Conservation (phyloP, 2,797 vertebrate genomes). For the Tadarida brasiliensis region DNA sequence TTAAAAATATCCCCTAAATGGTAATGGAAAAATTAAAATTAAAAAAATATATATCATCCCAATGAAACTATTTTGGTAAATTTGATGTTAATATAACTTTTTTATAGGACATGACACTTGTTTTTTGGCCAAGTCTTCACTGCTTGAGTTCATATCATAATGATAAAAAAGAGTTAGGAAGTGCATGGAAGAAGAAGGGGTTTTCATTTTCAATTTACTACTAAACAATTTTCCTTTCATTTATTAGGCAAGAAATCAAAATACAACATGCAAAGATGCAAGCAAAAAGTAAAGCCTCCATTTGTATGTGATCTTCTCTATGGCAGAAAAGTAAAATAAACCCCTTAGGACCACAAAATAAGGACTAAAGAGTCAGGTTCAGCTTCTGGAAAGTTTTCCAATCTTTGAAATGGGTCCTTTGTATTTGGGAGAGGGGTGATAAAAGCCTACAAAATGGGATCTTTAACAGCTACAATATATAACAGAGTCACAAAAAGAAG, state of each 20-base stretch:
- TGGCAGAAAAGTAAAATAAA: background rate
- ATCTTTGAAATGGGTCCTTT: slow-evolving; percentile 4
- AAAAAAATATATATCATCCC: background rate
- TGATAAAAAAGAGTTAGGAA: slow-evolving; percentile 34
- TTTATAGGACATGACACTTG: background rate
- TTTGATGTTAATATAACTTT: background rate
- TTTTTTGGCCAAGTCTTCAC: slow-evolving; percentile 11
- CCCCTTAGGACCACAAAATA: background rate
- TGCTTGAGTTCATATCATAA: background rate
- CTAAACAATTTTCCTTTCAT: slow-evolving; percentile 15
- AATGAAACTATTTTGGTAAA: background rate
- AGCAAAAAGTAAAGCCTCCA: background rate
- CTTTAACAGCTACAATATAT: background rate
- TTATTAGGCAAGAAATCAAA: slow-evolving; percentile 49
- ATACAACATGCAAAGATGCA: background rate
- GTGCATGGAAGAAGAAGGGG: background rate
- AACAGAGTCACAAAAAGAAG: background rate
- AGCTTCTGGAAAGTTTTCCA: background rate
- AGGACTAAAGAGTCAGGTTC: background rate
- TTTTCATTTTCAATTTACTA: slow-evolving; percentile 47
- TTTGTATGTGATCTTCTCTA: background rate
- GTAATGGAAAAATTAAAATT: no score
- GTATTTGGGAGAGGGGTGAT: background rate
- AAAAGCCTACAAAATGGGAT: background rate
- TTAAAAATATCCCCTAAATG: slow-evolving; percentile 2